Evolutionary conservation across 30 jellyfish, hydroid and myxozoan species (phyloP).

Genomic region (Cassiopea andromeda): DNA sequence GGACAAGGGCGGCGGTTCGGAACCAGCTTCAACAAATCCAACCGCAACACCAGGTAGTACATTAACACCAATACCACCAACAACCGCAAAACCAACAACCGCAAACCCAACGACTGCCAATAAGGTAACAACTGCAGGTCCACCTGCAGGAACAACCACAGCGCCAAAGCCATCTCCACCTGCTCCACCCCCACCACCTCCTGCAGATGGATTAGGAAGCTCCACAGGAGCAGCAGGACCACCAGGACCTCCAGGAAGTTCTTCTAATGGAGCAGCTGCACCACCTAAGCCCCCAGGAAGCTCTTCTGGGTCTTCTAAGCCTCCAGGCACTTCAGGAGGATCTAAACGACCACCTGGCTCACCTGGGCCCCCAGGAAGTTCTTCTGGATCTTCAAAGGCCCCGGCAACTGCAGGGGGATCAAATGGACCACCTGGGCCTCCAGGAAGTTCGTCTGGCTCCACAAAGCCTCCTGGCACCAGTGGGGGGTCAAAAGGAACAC

Average conservation of each 20-base stretch:
- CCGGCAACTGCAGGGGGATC: constrained; percentile 42
- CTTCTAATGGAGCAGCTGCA: neutral
- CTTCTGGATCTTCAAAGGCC: neutral
- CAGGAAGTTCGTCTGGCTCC: neutral
- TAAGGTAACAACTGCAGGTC: constrained; percentile 9
- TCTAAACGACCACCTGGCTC: constrained; percentile 51
- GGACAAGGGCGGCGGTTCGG: constrained; percentile 4
- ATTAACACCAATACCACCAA: constrained; percentile 12
- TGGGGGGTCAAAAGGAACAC: constrained; percentile 7
- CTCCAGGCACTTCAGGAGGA: constrained; percentile 45
- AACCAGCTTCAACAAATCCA: neutral
- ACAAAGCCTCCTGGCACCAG: constrained; percentile 49
- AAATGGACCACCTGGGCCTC: constrained; percentile 29
- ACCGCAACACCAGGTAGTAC: constrained; percentile 40
- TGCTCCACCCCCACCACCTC: constrained; percentile 46
- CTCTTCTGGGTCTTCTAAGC: constrained; percentile 1
- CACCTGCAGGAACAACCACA: neutral
- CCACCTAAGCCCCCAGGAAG: constrained; percentile 60
- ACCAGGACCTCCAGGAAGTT: constrained; percentile 24
- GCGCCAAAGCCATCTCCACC: constrained; percentile 6
- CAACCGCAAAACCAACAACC: constrained; percentile 30
- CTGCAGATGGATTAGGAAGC: constrained; percentile 38
- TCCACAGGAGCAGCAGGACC: neutral
- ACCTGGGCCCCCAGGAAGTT: constrained; percentile 23
- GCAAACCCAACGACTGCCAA: constrained; percentile 29